phyloP scores from a whole-genome alignment of 1,140 invertebrate species.

The Drosophila parabipectinata region DNA sequence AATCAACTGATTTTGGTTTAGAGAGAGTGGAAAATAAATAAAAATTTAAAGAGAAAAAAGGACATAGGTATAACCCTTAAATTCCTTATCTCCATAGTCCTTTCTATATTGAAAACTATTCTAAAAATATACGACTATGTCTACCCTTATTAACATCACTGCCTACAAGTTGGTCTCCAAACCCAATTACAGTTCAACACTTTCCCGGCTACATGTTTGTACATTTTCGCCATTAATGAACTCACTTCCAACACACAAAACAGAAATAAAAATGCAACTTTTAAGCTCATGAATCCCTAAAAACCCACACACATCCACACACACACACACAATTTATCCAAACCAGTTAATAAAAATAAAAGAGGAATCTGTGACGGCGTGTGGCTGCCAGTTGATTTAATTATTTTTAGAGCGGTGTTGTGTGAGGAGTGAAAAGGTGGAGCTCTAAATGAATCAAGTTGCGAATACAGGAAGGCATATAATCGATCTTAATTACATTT shows the following conservation, averaged over 20 bases:
- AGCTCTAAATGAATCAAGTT: slow-evolving; percentile 55
- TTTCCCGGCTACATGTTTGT: no score
- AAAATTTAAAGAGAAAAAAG: neutral
- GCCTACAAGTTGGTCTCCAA: neutral
- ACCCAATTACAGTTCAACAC: no score
- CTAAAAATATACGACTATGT: no score
- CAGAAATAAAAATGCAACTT: no score
- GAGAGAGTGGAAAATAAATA: neutral
- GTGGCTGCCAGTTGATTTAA: slow-evolving; percentile 7
- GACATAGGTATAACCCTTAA: no score
- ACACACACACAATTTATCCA: neutral
- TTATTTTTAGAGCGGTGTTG: slow-evolving; percentile 46
- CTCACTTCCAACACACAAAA: no score
- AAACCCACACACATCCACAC: neutral
- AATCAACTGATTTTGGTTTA: no score
- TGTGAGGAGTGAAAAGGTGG: no score
- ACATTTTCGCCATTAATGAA: no score
- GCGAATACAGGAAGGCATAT: slow-evolving; percentile 34
- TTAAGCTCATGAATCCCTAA: neutral
- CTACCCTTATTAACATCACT: no score
- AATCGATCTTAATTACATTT: slow-evolving; percentile 77
- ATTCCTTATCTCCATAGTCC: no score
- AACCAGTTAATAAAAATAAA: slow-evolving; percentile 49
- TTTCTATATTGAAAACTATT: no score
- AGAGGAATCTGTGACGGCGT: neutral